phyloP scores from a whole-genome alignment of 2,888 invertebrate genomes.

The Melieria picta region DNA sequence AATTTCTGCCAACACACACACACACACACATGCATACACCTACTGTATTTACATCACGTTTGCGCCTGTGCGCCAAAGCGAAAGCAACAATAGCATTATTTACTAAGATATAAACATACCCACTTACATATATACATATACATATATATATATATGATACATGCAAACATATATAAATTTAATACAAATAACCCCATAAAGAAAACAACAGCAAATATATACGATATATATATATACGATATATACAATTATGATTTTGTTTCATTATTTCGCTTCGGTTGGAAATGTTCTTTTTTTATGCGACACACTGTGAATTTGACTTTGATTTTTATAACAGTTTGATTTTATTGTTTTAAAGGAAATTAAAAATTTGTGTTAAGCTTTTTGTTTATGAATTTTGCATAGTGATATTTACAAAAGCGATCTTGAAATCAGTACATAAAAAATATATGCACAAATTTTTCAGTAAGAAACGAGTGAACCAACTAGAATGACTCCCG shows the following conservation, averaged over 20 bases:
- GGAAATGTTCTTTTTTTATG: too few species aligned
- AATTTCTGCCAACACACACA: background rate
- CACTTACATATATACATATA: slow-evolving; percentile 30
- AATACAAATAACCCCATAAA: background rate
- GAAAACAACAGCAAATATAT: slow-evolving; percentile 10
- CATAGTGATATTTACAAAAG: too few species aligned
- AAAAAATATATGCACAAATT: too few species aligned
- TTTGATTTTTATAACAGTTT: too few species aligned
- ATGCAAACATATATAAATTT: slow-evolving; percentile 10
- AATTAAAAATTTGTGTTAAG: too few species aligned
- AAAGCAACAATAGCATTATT: slow-evolving; percentile 10
- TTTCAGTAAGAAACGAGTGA: too few species aligned
- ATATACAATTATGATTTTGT: background rate
- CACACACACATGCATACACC: slow-evolving; percentile 1
- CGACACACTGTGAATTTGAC: too few species aligned
- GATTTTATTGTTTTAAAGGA: too few species aligned
- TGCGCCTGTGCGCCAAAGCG: background rate
- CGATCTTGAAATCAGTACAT: too few species aligned
- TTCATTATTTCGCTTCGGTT: too few species aligned
- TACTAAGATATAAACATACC: slow-evolving; percentile 15
- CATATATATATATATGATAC: slow-evolving; percentile 13
- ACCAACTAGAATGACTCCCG: too few species aligned
- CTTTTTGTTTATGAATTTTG: too few species aligned
- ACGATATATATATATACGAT: slow-evolving; percentile 17
- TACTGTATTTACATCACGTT: background rate